These are phyloP conservation scores for Pteruthius melanotis DNA, from an alignment of 2,113 vertebrate genomes.

Conservation along the genomic window DNA sequence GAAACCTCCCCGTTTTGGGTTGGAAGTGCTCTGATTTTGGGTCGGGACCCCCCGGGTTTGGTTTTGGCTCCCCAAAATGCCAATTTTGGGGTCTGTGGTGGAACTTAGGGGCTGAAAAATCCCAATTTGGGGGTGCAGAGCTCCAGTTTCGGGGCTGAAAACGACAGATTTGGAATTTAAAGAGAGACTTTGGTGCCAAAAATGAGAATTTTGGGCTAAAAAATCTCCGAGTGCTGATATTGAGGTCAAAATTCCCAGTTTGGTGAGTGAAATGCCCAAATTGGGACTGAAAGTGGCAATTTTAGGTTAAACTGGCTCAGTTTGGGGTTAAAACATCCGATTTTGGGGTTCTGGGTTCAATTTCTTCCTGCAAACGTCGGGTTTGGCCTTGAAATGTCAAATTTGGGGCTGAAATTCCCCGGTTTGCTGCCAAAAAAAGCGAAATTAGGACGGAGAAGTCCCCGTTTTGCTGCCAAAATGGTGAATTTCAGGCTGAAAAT, in stretches of 20 bases:
- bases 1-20: too few relatives aligned
- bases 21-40: too few relatives aligned
- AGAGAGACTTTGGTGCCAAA: too few relatives aligned
- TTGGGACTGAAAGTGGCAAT: not conserved
- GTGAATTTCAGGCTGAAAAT: not conserved
- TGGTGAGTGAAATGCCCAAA: not conserved
- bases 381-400: not conserved
- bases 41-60: too few relatives aligned
- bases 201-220: not conserved
- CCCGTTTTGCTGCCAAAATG: not conserved
- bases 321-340: not conserved
- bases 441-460: not conserved
- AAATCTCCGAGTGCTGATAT: too few relatives aligned
- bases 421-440: not conserved
- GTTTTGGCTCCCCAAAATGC: not conserved
- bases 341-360: not conserved
- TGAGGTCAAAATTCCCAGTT: not conserved
- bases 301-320: not conserved
- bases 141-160: not conserved
- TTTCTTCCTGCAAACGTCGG: not conserved
- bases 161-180: not conserved
- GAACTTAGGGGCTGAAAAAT: not conserved
- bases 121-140: rapidly evolving
- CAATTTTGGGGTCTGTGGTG: too few relatives aligned
- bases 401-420: not conserved